Conservation (phyloP, 2,888 invertebrate genomes). For the Lepidocyrtoides sp. region DNA sequence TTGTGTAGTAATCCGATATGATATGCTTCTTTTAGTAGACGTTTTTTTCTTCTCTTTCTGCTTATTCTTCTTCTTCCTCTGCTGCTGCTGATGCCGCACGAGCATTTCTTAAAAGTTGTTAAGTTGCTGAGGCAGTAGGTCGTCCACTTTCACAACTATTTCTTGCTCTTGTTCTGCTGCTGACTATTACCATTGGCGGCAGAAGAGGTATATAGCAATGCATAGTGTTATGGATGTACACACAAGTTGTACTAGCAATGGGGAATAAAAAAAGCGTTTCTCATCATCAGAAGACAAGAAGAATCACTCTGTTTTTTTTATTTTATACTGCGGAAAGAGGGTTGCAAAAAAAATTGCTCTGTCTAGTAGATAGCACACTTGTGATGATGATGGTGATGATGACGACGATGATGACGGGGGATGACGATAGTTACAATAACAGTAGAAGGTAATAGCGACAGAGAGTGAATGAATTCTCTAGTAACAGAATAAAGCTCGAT, state of each 20-base stretch:
- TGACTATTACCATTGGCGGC: constrained; percentile 35
- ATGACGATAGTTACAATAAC: constrained; percentile 53
- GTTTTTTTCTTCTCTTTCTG: not conserved
- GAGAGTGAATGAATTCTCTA: constrained; percentile 5
- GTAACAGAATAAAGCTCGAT: constrained; percentile 68
- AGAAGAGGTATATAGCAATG: not conserved
- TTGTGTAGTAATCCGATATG: constrained; percentile 65
- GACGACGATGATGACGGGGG: constrained; percentile 40
- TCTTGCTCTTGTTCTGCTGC: not conserved
- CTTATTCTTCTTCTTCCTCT: not conserved
- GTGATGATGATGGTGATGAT: not conserved
- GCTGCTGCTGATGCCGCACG: constrained; percentile 25
- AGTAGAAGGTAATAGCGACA: constrained; percentile 42
- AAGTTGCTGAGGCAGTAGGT: constrained; percentile 56
- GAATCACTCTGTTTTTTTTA: constrained; percentile 35
- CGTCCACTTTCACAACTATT: constrained; percentile 26
- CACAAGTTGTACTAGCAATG: constrained; percentile 6
- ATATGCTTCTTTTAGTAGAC: constrained; percentile 64
- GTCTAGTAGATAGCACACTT: constrained; percentile 23
- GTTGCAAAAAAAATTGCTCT: constrained; percentile 31
- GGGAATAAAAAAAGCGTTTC: constrained; percentile 43
- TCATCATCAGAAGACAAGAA: constrained; percentile 54
- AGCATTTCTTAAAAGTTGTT: constrained; percentile 57
- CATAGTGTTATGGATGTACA: too few species aligned
- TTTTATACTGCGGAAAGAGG: constrained; percentile 56